These are phyloP conservation scores for Cheilosia vernalis DNA, from an alignment of 2,888 invertebrate genomes.

Conservation along the genomic window DNA sequence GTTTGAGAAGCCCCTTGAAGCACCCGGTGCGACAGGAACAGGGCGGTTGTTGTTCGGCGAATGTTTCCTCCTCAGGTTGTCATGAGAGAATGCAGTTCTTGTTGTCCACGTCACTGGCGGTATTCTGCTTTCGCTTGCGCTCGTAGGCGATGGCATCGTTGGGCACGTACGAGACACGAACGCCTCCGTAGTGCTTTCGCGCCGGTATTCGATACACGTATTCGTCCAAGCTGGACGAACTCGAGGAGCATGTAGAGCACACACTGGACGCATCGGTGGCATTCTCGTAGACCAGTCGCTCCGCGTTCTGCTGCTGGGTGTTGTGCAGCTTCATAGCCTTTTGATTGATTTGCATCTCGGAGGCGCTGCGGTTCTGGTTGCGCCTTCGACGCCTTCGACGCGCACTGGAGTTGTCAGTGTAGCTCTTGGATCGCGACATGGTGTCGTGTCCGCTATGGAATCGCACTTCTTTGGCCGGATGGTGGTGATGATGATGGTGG, in stretches of 20 bases:
- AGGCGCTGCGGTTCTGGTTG: constrained; percentile 82
- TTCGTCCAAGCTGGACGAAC: constrained; percentile 93
- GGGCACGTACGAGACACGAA: constrained; percentile 95
- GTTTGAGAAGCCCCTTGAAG: constrained; percentile 58
- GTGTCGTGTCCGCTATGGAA: constrained; percentile 82
- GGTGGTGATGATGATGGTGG: constrained; percentile 69
- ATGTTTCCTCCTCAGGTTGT: constrained; percentile 83
- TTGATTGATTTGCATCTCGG: constrained; percentile 83
- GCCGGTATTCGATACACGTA: constrained; percentile 93
- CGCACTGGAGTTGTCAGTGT: constrained; percentile 84
- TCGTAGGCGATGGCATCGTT: constrained; percentile 95
- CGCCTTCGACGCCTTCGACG: constrained; percentile 80
- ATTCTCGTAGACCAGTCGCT: constrained; percentile 82
- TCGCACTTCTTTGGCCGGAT: constrained; percentile 82
- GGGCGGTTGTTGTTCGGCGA: constrained; percentile 57
- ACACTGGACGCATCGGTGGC: constrained; percentile 89
- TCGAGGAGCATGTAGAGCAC: constrained; percentile 96
- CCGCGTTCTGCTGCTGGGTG: constrained; percentile 80
- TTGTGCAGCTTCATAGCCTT: constrained; percentile 81
- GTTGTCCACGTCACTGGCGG: constrained; percentile 84
- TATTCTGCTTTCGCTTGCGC: constrained; percentile 85
- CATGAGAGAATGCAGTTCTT: constrained; percentile 94
- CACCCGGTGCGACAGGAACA: constrained; percentile 62
- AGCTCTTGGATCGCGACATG: constrained; percentile 85
- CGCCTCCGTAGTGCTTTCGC: constrained; percentile 93